Evolutionary conservation across 2,113 vertebrate species (phyloP), one percentile per base, ranked within the genome.

Genomic region (Indri indri): DNA sequence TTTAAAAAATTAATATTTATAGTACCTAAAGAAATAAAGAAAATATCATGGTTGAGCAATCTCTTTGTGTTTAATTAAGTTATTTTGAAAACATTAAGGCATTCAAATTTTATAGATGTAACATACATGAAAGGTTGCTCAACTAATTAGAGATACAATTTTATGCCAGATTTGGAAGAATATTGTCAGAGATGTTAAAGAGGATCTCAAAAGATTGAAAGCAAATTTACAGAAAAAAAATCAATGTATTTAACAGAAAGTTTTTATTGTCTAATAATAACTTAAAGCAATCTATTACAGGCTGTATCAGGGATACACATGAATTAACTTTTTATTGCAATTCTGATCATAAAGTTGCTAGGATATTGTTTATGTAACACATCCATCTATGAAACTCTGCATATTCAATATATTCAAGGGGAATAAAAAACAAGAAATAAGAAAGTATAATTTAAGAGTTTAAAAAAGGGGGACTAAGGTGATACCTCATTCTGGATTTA

Each of bases 1-100:
- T 93, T 86, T 32, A 52, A 94, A 95, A 85, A 79, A 42, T 52
- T 61, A 85, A 50, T 79, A 82, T 79, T 82, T 81, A 81, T 66
- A 42, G 5, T 59, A 59, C 22, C 8, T 88, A 63, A 91, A 71
- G 16, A 90, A 83, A 87, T 87, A 70, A 82, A 74, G 22, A 88
- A 89, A 96, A 70, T 61, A 52, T 71, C 42, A 50, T 50, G 23
- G 5, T 17, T 85, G 37, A 88, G 54, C 6, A 63, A 34, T 2
- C 7, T 74, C 18, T 74, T 90, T 77, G 12, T 40, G 16, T 92
- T 92, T 76, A 96, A 89, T 52, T 85, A 92, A 76, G 5, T 59
- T 70, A 76, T 83, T 93, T 82, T 93, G 34, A 32, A 79, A 95
- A 27, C 59, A 90, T 87, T 79, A 82, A 59, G 23, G 23, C 9